Evolutionary conservation across 2,888 invertebrate species (phyloP).

Genomic region (Hartigia nigra): DNA sequence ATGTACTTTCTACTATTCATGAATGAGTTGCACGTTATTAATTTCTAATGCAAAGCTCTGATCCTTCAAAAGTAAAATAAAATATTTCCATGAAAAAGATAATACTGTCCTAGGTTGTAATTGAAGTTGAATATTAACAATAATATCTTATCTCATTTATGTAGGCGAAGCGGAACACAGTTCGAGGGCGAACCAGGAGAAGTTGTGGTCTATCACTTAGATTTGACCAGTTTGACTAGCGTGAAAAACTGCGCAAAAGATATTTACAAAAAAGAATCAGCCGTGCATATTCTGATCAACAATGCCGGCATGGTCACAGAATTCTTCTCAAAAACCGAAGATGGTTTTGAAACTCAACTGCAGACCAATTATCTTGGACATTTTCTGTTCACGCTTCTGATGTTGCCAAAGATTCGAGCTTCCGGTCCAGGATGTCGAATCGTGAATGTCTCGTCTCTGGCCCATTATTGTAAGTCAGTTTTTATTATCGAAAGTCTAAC

Average conservation of each 20-base stretch:
- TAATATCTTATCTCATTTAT: constrained; percentile 2
- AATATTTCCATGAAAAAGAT: no score
- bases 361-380: constrained; percentile 74
- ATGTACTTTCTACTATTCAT: no score
- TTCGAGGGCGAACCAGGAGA: constrained; percentile 35
- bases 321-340: constrained; percentile 69
- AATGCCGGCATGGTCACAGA: constrained; percentile 77
- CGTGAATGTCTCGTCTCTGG: constrained; percentile 71
- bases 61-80: no score
- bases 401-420: constrained; percentile 71
- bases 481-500: no score
- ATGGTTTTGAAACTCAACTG: constrained; percentile 74
- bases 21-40: no score
- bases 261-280: constrained; percentile 67
- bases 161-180: constrained; percentile 5
- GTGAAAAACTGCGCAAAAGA: constrained; percentile 71
- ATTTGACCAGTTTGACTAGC: constrained; percentile 67
- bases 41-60: no score
- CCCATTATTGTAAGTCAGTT: constrained; percentile 64
- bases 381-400: constrained; percentile 69
- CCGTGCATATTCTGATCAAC: constrained; percentile 70
- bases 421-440: constrained; percentile 59
- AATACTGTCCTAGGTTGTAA: no score
- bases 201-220: constrained; percentile 54
- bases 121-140: no score